Conservation (phyloP, 2,888 invertebrate genomes). For the Tetanocera ferruginea region DNA sequence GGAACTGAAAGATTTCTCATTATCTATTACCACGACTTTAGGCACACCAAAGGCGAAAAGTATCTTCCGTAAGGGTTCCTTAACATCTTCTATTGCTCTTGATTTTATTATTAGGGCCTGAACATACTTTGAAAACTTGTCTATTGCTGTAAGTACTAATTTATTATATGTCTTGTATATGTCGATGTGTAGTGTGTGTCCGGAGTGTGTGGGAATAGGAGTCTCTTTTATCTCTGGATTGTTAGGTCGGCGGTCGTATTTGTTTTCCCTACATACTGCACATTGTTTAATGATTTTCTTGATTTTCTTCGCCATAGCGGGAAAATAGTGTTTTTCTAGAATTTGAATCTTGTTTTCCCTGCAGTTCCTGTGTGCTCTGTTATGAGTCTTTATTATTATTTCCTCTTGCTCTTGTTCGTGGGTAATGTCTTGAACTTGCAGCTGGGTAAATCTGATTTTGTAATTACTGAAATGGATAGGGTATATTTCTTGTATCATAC, state of each 20-base stretch:
- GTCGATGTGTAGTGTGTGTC: conserved; percentile 32
- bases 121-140: conserved; percentile 1
- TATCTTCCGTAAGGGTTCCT: background rate
- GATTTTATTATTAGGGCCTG: background rate
- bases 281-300: conserved; percentile 41
- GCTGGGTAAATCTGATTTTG: conserved; percentile 20
- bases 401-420: conserved; percentile 15
- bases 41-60: background rate
- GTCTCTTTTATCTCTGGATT: conserved; percentile 2
- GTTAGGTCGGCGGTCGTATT: conserved; percentile 40
- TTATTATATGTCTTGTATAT: conserved; percentile 13
- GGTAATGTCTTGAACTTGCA: conserved; percentile 28
- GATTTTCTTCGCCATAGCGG: conserved; percentile 41
- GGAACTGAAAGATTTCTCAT: conserved; percentile 26
- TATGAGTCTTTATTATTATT: too few relatives aligned
- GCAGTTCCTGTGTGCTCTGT: too few relatives aligned
- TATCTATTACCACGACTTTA: conserved; percentile 1
- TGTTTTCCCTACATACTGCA: conserved; percentile 34
- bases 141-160: background rate
- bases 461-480: background rate
- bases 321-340: conserved; percentile 43
- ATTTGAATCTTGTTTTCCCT: conserved; percentile 42
- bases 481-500: conserved; percentile 37
- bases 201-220: background rate
- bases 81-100: background rate